phyloP scores from a whole-genome alignment of 1,140 invertebrate genomes.

The Phthorimaea operculella region DNA sequence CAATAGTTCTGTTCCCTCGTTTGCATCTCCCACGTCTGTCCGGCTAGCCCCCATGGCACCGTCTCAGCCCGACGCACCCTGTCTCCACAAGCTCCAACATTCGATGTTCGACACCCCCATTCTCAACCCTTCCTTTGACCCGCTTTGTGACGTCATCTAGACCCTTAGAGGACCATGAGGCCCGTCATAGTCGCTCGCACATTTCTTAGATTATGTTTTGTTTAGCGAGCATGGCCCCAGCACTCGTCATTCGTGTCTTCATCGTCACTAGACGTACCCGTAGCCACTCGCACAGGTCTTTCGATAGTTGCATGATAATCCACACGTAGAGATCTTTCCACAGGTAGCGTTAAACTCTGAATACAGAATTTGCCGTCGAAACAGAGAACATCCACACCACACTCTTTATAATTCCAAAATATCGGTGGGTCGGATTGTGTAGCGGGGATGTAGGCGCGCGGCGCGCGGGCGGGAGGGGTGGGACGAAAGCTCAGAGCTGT shows the following conservation, averaged over 20 bases:
- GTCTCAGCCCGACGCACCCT: slow-evolving; percentile 19
- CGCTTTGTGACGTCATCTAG: slow-evolving; percentile 28
- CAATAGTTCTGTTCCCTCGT: slow-evolving; percentile 41
- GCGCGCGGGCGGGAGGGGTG: slow-evolving; percentile 23
- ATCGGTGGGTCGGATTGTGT: slow-evolving; percentile 22
- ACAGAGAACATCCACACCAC: slow-evolving; percentile 56
- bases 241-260: slow-evolving; percentile 16
- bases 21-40: slow-evolving; percentile 40
- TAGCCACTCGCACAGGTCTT: slow-evolving; percentile 7
- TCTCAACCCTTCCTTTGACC: slow-evolving; percentile 15
- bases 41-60: slow-evolving; percentile 38
- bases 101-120: slow-evolving; percentile 14
- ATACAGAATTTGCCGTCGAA: slow-evolving; percentile 29
- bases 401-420: slow-evolving; percentile 29
- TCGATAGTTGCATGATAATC: slow-evolving; percentile 4
- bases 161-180: slow-evolving; percentile 8
- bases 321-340: slow-evolving; percentile 8
- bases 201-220: slow-evolving; percentile 18
- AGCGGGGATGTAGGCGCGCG: slow-evolving; percentile 14
- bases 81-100: slow-evolving; percentile 10
- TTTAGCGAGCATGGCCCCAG: slow-evolving; percentile 32
- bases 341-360: slow-evolving; percentile 33
- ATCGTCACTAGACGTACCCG: not conserved
- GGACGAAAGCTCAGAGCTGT: slow-evolving; percentile 18
- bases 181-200: slow-evolving; percentile 32